Evolutionary conservation across 92 coral and sea anemone species (phyloP), one percentile per base, ranked within the genome.

Genomic region (Epizoanthus ramosus): DNA sequence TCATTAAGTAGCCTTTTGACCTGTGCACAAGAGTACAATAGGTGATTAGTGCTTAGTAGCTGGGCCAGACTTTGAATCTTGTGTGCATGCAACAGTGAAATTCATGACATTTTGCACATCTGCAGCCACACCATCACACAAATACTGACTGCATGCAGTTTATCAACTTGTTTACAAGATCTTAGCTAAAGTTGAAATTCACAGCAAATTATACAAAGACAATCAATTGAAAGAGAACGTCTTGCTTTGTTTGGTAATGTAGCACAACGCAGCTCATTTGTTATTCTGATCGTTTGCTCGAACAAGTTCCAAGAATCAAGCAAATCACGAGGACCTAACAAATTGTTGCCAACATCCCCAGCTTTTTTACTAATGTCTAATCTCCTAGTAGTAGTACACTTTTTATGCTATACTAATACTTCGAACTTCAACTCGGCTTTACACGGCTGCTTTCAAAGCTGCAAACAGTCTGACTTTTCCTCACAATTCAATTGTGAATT

Each of bases 41-140:
- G 15, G 4, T 8, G 14, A 16, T 6, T 33, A 47, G 56, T 57
- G n/a, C 17, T 58, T 22, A 37, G 28, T 22, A 57, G 24, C 58
- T 21, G 14, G 71, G 7, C 58, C 21, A 61, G 37, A 60, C 28
- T 61, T 39, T 77, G 41, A 56, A 39, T 43, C 23, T 41, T 23
- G 19, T 23, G 19, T 61, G 37, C 82, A 71, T 61, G 70, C 68
- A 77, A 77, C 41, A 25, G 14, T 66, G 82, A 77, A 77, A 77
- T 19, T 12, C 39, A 61, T 63, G 57, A 61, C 22, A n/a, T 57
- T 43, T 77, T 39, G 71, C 71, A 77, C 57, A 77, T 77, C 57
- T 77, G 82, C 45, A 59, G 16, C 52, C 41, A 14, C 16, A 41
- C 18, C 58, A 39, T 10, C 54, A 63, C 28, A 35, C 21, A 50